Base-by-base conservation (phyloP, 2,888 invertebrate species). In the Zaprionus obscuricornis region DNA sequence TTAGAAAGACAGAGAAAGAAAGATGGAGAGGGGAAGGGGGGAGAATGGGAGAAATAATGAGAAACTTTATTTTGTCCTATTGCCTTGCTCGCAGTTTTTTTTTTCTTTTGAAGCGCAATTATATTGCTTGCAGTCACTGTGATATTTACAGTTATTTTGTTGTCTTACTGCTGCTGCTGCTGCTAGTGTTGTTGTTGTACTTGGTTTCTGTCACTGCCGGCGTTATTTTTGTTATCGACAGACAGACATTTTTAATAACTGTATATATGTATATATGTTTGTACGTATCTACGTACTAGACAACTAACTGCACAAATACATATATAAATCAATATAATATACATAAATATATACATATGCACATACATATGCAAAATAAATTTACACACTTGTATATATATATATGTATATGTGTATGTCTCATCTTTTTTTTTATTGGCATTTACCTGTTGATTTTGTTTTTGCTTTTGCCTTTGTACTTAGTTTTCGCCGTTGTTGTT, bases 361-460 rank as follows among this genome's bases (percentile, higher is more conserved):
- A 27, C n/a, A n/a, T n/a, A n/a, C n/a, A n/a, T n/a, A n/a, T n/a
- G n/a, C n/a, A n/a, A n/a, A n/a, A n/a, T n/a, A n/a, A n/a, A n/a
- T n/a, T n/a, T n/a, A n/a, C n/a, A n/a, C n/a, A n/a, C n/a, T n/a
- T n/a, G n/a, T 34, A 7, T 54, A 11, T 8, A 20, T 10, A 11
- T 10, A 29, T 20, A 50, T 16, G n/a, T 16, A 17, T 8, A 13
- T 18, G 27, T 16, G 29, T 43, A 58, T 51, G 68, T 66, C 47
- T 51, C 72, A 67, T 72, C 64, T 58, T 55, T 27, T 60, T 29
- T 36, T 46, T 71, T 60, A 46, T 47, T 58, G 42, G 45, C 62
- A 75, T 77, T 75, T 85, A 75, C 75, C 75, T 75, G 75, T 75
- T 75, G 75, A 75, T 81, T 82, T 75, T 59, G 47, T 39, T 43